Percentiles rank a stretch among this genome's conserved stretches.
phyloP scores from a whole-genome alignment of 2,113 vertebrate species.

The Triplophysa dalaica region DNA sequence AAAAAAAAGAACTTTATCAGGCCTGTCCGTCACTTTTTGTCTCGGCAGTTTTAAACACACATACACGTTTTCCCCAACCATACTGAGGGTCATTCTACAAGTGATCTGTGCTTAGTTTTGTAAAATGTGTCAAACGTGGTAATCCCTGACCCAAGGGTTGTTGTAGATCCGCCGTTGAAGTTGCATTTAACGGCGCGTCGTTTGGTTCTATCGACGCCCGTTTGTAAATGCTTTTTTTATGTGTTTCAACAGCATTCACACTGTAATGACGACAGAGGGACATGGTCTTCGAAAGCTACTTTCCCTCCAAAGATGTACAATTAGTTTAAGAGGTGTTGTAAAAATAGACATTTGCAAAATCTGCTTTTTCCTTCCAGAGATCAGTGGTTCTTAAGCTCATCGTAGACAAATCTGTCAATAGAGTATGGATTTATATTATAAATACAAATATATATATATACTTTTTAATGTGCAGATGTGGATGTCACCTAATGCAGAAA shows the following conservation, averaged over 20 bases:
- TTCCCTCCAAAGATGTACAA: conserved; percentile 74
- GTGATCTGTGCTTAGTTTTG: conserved; percentile 65
- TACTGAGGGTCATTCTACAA: conserved; percentile 78
- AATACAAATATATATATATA: conserved; percentile 79
- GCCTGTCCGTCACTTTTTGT: conserved; percentile 69
- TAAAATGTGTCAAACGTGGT: conserved; percentile 76
- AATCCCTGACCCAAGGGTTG: conserved; percentile 46
- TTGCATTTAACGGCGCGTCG: conserved; percentile 61
- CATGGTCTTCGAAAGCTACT: conserved; percentile 54
- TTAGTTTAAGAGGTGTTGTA: conserved; percentile 76
- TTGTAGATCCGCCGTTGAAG: conserved; percentile 64
- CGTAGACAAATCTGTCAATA: conserved; percentile 81
- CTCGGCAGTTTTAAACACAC: conserved; percentile 33
- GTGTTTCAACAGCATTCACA: conserved; percentile 67
- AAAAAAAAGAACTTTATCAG: conserved; percentile 67
- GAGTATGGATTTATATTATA: conserved; percentile 84
- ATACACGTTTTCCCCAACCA: conserved; percentile 76
- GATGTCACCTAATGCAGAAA: conserved; percentile 80
- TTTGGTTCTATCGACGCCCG: conserved; percentile 65
- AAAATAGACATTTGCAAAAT: conserved; percentile 72
- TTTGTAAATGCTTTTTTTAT: conserved; percentile 78
- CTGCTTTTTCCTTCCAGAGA: conserved; percentile 64
- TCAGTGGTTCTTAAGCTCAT: conserved; percentile 74
- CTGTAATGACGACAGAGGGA: conserved; percentile 59
- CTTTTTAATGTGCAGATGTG: conserved; percentile 81